Conservation (phyloP, 2,888 invertebrate genomes). For the Neuroscelio doddi region DNA sequence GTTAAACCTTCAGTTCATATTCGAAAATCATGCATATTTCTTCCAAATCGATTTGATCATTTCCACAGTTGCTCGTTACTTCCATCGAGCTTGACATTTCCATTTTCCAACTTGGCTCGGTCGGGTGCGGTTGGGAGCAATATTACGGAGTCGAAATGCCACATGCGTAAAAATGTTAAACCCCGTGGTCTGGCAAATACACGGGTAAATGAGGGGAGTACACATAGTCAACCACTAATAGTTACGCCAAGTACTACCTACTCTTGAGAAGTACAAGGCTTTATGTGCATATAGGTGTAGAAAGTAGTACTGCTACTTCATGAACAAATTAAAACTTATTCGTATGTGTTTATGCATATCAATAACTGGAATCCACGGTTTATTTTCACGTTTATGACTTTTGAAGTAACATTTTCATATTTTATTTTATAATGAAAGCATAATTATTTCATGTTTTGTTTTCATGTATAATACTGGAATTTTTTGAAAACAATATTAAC, state of each 20-base stretch:
- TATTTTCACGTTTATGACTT: neutral
- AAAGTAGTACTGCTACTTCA: neutral
- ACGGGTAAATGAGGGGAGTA: slow-evolving; percentile 15
- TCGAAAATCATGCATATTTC: slow-evolving; percentile 37
- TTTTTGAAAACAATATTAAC: no score
- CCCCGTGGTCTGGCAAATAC: slow-evolving; percentile 8
- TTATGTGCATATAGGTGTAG: neutral
- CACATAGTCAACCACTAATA: slow-evolving; percentile 13
- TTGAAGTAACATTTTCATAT: neutral
- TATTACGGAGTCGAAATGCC: slow-evolving; percentile 43
- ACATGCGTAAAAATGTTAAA: slow-evolving; percentile 47
- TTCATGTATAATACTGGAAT: no score
- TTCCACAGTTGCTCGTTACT: slow-evolving; percentile 40
- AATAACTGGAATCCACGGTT: neutral
- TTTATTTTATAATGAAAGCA: neutral
- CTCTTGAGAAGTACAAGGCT: neutral
- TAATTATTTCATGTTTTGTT: no score
- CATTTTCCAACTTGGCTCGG: slow-evolving; percentile 47
- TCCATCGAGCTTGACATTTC: slow-evolving; percentile 55
- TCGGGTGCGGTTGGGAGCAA: slow-evolving; percentile 21
- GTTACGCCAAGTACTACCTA: neutral
- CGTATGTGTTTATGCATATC: neutral
- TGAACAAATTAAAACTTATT: neutral
- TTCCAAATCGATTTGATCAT: slow-evolving; percentile 36
- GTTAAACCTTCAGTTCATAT: slow-evolving; percentile 23